These are phyloP conservation scores for Caenorhabditis doughertyi DNA, from an alignment of 2,888 invertebrate species.

Conservation along the genomic window DNA sequence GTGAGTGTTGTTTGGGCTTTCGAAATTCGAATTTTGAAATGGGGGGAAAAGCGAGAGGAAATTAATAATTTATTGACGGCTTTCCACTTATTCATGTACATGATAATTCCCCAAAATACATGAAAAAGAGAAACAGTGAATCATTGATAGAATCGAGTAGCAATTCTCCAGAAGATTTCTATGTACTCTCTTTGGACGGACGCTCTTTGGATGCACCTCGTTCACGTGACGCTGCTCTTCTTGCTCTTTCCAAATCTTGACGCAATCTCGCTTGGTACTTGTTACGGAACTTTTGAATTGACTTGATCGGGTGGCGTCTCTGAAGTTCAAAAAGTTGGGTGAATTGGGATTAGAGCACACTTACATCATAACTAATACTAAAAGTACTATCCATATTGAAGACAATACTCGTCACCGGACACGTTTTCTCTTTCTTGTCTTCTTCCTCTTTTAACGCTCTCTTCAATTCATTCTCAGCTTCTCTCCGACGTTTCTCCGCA, in stretches of 20 bases:
- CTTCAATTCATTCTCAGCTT: not conserved
- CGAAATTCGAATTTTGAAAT: too few relatives aligned
- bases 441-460: not conserved
- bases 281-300: slow-evolving; percentile 28
- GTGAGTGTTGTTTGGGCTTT: too few relatives aligned
- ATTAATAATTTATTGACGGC: too few relatives aligned
- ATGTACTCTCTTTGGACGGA: slow-evolving; percentile 1
- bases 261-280: slow-evolving; percentile 10
- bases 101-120: too few relatives aligned
- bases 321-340: not conserved
- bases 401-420: slow-evolving; percentile 2
- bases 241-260: not conserved
- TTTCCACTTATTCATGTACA: too few relatives aligned
- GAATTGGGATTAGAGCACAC: not conserved
- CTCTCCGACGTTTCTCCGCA: not conserved
- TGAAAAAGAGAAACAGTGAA: too few relatives aligned
- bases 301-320: slow-evolving; percentile 5
- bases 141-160: too few relatives aligned
- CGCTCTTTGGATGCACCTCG: not conserved
- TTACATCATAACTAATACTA: slow-evolving; percentile 31
- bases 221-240: not conserved
- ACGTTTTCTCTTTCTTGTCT: slow-evolving; percentile 14
- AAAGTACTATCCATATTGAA: slow-evolving; percentile 15
- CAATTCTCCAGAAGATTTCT: not conserved
- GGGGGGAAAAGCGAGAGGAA: too few relatives aligned